Percentiles rank a stretch among this genome's conserved stretches.
Evolutionary conservation across 1,140 invertebrate species (phyloP).

Genomic region (Microplitis demolitor): DNA sequence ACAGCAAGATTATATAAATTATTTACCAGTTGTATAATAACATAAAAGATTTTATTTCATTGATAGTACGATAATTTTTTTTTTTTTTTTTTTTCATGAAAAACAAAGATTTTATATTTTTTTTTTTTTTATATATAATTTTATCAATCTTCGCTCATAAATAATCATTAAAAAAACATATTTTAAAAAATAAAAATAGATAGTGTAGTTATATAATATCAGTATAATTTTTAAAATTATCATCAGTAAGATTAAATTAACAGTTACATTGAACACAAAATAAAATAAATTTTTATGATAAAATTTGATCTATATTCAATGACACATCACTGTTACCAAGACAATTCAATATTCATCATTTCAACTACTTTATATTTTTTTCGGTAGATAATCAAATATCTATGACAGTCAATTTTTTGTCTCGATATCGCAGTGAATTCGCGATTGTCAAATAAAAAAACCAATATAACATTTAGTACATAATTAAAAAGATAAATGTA

Average conservation of each 20-base stretch:
- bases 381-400: background rate
- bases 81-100: too few species aligned
- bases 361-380: background rate
- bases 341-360: background rate
- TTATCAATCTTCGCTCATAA: background rate
- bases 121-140: slow-evolving; percentile 26
- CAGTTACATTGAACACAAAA: too few species aligned
- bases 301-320: too few species aligned
- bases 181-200: too few species aligned
- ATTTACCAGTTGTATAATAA: background rate
- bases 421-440: slow-evolving; percentile 5
- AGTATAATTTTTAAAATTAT: too few species aligned
- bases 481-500: background rate
- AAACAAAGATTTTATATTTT: slow-evolving; percentile 3
- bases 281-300: too few species aligned
- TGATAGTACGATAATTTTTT: background rate
- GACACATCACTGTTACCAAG: too few species aligned
- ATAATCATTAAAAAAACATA: too few species aligned
- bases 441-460: background rate
- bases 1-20: too few species aligned
- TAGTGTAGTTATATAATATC: too few species aligned
- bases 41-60: slow-evolving; percentile 6
- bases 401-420: background rate
- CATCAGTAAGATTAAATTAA: too few species aligned
- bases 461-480: background rate